phyloP scores from a whole-genome alignment of 2,888 invertebrate genomes.

The Ectemnius continuus region DNA sequence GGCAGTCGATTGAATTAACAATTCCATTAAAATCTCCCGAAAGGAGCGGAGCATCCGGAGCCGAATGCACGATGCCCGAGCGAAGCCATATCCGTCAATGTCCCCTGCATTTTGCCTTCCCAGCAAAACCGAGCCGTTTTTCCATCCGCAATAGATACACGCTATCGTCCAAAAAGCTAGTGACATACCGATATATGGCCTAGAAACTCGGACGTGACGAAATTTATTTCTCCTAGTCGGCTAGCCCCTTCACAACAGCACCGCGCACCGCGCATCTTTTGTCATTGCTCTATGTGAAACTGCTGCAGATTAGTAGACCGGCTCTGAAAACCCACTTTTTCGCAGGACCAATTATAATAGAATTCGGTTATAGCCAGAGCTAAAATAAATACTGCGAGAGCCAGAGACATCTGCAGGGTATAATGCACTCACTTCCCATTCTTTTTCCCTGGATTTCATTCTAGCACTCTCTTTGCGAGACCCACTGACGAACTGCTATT shows the following conservation, averaged over 20 bases:
- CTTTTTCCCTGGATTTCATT: background rate
- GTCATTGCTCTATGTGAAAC: background rate
- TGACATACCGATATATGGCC: background rate
- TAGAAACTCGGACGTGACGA: no score
- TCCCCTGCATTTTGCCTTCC: background rate
- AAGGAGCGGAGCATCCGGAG: constrained; percentile 17
- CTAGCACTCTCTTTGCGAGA: background rate
- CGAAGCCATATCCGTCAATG: constrained; percentile 19
- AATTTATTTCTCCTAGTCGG: no score
- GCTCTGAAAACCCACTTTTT: no score
- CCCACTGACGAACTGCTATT: constrained; percentile 6
- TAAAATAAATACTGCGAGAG: no score
- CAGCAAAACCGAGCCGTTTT: background rate
- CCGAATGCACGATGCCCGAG: constrained; percentile 21
- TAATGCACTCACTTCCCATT: no score
- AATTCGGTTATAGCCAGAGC: no score
- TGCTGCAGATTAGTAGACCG: no score
- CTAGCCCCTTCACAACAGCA: no score
- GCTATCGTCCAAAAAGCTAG: no score
- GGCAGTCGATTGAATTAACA: constrained; percentile 61
- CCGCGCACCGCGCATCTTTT: background rate
- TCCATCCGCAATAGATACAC: background rate
- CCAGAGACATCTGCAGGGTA: no score
- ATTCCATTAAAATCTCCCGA: constrained; percentile 62
- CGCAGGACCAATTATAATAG: no score